Evolutionary conservation across 2,797 vertebrate species (phyloP), one percentile per base, ranked within the genome.

Genomic region (Aphelocoma californica): DNA sequence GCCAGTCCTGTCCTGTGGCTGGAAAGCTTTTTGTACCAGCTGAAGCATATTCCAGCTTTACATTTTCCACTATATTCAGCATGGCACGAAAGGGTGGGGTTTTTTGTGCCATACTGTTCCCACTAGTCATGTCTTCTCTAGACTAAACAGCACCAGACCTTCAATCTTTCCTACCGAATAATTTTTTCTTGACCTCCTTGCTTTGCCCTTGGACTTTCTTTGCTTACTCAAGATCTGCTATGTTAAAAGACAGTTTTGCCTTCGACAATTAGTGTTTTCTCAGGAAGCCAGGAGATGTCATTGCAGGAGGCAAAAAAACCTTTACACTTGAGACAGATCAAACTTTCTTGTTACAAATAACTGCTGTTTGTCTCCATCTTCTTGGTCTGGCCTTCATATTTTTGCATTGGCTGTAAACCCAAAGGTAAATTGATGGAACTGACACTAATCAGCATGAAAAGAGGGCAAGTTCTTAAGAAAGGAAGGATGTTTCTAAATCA

Each of bases 31-130:
- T 69, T 6, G 6, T 64, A 23, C 31, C 7, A 81, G 12, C 20
- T 77, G 20, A 70, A 44, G 12, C 14, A 24, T 62, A 64, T n/a
- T 50, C 11, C 14, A 38, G 12, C 25, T 4, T 1, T 83, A 42
- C 29, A 64, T 29, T n/a, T 82, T 23, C 48, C 1, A 1, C 50
- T 66, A 1, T 11, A 48, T 36, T 82, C 53, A 28, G 8, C 1
- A 2, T 25, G 36, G 14, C 8, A 9, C 3, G 7, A 21, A 50
- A 48, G 13, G 5, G 10, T 34, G 21, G 3, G 4, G 0, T 0
- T 19, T 84, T 67, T 65, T 29, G 51, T 53, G 24, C 32, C 0
- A 0, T 38, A 29, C 25, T 1, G 1, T 40, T 31, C 51, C 26
- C 28, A 51, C 4, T 29, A 58, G 18, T 70, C 9, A 18, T 62